Base-by-base conservation (phyloP, 2,797 vertebrate species). In the Brotula barbata region DNA sequence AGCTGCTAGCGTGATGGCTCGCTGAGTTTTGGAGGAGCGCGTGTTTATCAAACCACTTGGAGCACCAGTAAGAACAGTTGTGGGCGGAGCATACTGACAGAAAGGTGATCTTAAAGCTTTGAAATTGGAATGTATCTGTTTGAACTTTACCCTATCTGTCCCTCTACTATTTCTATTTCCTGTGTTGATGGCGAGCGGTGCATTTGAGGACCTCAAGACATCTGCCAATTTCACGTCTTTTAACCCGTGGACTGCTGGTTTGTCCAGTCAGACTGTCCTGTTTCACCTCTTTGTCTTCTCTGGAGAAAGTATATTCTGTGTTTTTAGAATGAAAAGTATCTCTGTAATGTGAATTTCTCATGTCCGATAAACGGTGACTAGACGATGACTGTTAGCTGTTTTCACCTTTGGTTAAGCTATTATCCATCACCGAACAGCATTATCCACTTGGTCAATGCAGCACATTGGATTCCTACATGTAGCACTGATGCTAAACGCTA, bases 81-180 rank as follows among this genome's bases (percentile, higher is more conserved):
- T 81, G 60, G 66, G 70, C 3, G 6, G 64, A 76, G 72, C 44
- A 52, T 70, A 57, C 20, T 19, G 77, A 45, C 17, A 64, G 64
- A 67, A 56, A 71, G 59, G 68, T 70, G 3, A 54, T 51, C n/a
- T 72, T 75, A 71, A 53, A 80, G 67, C 70, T 89, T 82, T 82
- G 71, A 71, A 87, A 91, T 87, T 88, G 90, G 90, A 84, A 89
- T 85, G 72, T 90, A 75, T 83, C 83, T 72, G 73, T 85, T 87
- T 80, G 88, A 33, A 78, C 88, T 64, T 59, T 10, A 4, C 4
- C 51, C 56, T 20, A 2, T 34, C 66, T 58, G 63, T 60, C 62
- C 53, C 47, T 73, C 36, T 45, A 19, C 43, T 46, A 10, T 62
- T 67, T 49, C 64, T 65, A 58, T 66, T 82, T 63, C 48, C 5